Evolutionary conservation across 2,113 vertebrate genomes (phyloP).

Genomic region (Eclectus roratus): DNA sequence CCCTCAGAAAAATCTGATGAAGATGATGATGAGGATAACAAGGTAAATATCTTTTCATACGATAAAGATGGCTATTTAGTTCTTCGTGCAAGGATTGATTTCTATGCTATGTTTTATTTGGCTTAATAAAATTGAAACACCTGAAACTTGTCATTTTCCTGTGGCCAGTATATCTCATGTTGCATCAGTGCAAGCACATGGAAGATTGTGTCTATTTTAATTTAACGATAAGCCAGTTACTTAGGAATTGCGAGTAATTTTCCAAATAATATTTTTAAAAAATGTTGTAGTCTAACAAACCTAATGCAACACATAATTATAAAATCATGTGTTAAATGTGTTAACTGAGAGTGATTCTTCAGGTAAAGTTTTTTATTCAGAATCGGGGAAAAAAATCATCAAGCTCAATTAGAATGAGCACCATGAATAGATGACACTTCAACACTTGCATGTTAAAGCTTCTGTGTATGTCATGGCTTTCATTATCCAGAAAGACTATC

Average conservation of each 20-base stretch:
- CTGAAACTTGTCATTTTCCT: background rate
- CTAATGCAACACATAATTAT: background rate
- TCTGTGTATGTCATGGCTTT: background rate
- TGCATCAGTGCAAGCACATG: background rate
- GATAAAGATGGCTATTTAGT: background rate
- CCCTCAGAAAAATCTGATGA: slow-evolving; percentile 93
- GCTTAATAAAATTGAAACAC: background rate
- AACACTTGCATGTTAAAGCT: background rate
- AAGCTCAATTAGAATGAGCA: background rate
- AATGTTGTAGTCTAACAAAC: background rate
- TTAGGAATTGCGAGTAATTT: background rate
- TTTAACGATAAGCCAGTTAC: background rate
- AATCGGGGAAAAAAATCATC: background rate
- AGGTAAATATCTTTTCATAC: slow-evolving; percentile 44
- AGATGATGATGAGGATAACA: slow-evolving; percentile 80
- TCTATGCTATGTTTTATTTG: background rate
- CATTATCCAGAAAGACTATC: background rate
- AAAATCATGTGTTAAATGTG: background rate
- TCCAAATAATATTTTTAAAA: background rate
- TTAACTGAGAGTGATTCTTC: background rate
- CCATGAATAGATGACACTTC: background rate
- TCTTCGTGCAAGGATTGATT: background rate
- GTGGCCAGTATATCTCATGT: background rate
- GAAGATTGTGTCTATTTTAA: background rate
- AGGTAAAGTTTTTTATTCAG: background rate